phyloP scores from a whole-genome alignment of 2,113 vertebrate genomes.

The Lycocorax pyrrhopterus region DNA sequence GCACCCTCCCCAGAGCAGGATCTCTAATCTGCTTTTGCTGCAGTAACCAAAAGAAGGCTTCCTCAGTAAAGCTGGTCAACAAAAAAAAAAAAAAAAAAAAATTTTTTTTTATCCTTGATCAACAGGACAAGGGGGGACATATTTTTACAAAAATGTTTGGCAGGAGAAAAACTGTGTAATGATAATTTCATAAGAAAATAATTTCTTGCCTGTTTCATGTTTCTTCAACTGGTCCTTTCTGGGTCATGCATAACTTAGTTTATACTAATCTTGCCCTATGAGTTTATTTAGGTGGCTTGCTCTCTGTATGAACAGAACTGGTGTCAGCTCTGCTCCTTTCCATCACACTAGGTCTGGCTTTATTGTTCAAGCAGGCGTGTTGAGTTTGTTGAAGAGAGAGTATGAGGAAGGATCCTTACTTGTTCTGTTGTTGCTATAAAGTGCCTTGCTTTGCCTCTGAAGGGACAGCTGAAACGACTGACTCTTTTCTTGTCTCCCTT shows the following conservation, averaged over 20 bases:
- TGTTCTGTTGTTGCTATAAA: neutral
- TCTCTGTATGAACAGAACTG: neutral
- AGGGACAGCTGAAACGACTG: neutral
- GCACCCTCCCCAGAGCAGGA: conserved; percentile 7
- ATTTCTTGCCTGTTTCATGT: neutral
- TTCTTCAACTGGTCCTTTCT: neutral
- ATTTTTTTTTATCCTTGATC: neutral
- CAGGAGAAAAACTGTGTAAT: neutral
- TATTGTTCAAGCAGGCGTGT: neutral
- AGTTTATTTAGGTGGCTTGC: neutral
- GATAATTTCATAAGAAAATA: neutral
- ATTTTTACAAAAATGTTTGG: neutral
- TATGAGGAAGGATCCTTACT: neutral
- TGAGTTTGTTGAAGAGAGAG: neutral
- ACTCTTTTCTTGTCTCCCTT: neutral
- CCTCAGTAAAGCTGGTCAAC: conserved; percentile 10
- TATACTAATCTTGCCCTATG: neutral
- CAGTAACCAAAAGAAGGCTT: conserved; percentile 23
- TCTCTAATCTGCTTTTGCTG: conserved; percentile 36
- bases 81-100: neutral
- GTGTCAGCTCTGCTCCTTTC: neutral
- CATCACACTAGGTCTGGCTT: neutral
- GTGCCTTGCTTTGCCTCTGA: neutral
- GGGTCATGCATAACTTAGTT: neutral
- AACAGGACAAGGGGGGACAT: neutral